Conservation (phyloP, 2,797 vertebrate genomes). For the Columba guinea region DNA sequence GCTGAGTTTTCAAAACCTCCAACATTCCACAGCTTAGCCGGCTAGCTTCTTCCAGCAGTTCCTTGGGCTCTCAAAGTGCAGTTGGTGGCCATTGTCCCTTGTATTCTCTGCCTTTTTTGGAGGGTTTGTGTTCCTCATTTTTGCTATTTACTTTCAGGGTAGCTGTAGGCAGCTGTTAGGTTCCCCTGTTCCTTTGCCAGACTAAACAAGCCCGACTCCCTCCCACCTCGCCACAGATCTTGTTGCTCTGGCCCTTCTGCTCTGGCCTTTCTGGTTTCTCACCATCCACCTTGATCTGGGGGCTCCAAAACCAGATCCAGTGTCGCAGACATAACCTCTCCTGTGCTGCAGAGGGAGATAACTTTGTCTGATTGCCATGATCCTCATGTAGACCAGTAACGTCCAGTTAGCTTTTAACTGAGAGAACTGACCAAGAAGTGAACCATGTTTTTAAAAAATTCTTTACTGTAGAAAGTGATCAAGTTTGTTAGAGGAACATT, state of each 20-base stretch:
- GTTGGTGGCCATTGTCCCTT: neutral
- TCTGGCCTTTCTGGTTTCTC: neutral
- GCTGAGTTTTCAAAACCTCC: neutral
- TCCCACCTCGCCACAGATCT: neutral
- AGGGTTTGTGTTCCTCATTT: neutral
- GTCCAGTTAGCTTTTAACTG: neutral
- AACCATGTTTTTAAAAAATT: neutral
- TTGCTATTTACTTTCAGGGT: neutral
- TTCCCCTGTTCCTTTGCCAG: neutral
- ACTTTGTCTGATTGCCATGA: neutral
- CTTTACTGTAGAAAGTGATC: neutral
- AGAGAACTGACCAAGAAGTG: neutral
- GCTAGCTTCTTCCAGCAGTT: neutral
- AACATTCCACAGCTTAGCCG: neutral
- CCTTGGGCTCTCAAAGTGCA: neutral
- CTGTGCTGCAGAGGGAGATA: neutral
- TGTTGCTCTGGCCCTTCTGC: neutral
- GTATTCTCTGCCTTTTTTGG: neutral
- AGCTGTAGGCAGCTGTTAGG: neutral
- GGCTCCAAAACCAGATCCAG: neutral
- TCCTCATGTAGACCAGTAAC: neutral
- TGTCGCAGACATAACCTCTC: neutral
- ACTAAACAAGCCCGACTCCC: neutral
- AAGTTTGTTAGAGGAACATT: neutral
- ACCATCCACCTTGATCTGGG: neutral